Percentiles rank a stretch among this genome's conserved stretches.
These are phyloP conservation scores for Aspidiotus destructor DNA, from an alignment of 2,888 invertebrate genomes.

Conservation along the genomic window DNA sequence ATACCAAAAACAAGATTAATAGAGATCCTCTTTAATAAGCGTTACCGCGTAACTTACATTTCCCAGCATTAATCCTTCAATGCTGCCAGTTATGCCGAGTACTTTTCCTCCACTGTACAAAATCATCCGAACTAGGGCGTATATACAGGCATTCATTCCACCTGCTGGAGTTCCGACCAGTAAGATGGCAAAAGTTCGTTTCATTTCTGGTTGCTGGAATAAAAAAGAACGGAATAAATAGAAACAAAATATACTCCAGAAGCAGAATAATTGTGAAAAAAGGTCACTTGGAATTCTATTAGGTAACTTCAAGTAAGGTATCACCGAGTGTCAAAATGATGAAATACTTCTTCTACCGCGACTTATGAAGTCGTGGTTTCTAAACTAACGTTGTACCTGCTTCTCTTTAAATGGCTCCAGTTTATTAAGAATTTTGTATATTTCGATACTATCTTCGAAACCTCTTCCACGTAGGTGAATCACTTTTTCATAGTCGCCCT, in stretches of 20 bases:
- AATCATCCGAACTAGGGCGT: constrained; percentile 18
- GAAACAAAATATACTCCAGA: too few species aligned
- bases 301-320: too few species aligned
- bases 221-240: too few species aligned
- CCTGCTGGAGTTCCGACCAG: constrained; percentile 27
- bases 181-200: constrained; percentile 20
- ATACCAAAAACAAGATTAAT: too few species aligned
- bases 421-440: constrained; percentile 19
- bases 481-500: background rate
- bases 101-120: constrained; percentile 11
- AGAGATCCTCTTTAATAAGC: too few species aligned
- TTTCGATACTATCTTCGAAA: constrained; percentile 17
- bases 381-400: too few species aligned
- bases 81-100: constrained; percentile 18
- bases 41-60: constrained; percentile 3
- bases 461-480: constrained; percentile 17
- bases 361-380: too few species aligned
- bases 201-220: too few species aligned
- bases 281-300: too few species aligned
- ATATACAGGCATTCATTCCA: constrained; percentile 31
- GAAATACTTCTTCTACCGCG: too few species aligned
- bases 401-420: constrained; percentile 7
- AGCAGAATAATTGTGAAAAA: too few species aligned
- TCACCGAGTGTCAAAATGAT: too few species aligned
- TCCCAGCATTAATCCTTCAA: constrained; percentile 25